These are phyloP conservation scores for Melozone crissalis DNA, from an alignment of 2,113 vertebrate genomes.

Conservation along the genomic window DNA sequence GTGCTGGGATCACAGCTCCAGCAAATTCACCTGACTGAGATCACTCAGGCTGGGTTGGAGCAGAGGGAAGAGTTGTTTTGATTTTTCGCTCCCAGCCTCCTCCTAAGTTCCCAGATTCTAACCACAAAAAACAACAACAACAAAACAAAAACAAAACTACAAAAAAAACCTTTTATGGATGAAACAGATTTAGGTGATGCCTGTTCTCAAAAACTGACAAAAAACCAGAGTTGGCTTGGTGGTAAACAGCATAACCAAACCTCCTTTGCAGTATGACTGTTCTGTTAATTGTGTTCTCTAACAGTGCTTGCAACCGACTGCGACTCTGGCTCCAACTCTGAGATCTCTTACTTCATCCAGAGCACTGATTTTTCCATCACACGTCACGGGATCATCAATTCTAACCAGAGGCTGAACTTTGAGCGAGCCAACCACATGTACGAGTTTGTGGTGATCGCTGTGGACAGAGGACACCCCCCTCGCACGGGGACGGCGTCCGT, in stretches of 20 bases:
- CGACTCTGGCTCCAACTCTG: slow-evolving; percentile 84
- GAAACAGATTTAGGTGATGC: neutral
- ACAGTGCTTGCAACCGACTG: slow-evolving; percentile 87
- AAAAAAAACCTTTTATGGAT: neutral
- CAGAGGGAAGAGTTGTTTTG: neutral
- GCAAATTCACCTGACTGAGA: rapidly evolving
- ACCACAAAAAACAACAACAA: neutral
- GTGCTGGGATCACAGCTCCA: neutral
- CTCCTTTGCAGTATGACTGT: neutral
- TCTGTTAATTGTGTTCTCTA: neutral
- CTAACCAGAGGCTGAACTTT: slow-evolving; percentile 82
- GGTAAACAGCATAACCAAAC: neutral
- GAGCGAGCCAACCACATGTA: slow-evolving; percentile 88
- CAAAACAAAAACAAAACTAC: neutral
- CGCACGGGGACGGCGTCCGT: slow-evolving; percentile 85
- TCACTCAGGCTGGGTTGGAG: neutral
- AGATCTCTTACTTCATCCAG: slow-evolving; percentile 84
- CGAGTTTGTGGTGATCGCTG: slow-evolving; percentile 87
- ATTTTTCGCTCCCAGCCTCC: neutral
- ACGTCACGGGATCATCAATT: slow-evolving; percentile 78
- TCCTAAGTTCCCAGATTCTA: neutral
- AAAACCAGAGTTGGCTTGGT: neutral
- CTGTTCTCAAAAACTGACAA: neutral
- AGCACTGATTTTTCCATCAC: slow-evolving; percentile 85
- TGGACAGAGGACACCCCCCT: slow-evolving; percentile 82